These are phyloP conservation scores for Nemopilema nomurai DNA, from an alignment of 30 jellyfish, hydroid and myxozoan species.

Conservation along the genomic window DNA sequence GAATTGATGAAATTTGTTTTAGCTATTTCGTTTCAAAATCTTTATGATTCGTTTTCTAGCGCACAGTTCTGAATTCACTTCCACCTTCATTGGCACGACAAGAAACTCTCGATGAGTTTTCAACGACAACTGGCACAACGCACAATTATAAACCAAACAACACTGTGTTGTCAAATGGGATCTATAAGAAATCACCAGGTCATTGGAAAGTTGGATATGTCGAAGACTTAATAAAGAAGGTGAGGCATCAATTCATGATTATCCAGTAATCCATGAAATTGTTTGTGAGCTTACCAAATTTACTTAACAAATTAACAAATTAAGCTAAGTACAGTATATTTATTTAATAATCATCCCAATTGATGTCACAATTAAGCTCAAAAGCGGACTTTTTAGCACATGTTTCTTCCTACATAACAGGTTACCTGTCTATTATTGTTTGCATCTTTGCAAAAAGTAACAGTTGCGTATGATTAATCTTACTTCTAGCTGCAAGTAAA, in stretches of 20 bases:
- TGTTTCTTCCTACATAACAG: no score
- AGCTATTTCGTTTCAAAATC: no score
- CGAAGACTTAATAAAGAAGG: slow-evolving; percentile 83
- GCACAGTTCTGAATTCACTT: slow-evolving; percentile 60
- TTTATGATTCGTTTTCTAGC: slow-evolving; percentile 18
- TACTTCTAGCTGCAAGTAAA: slow-evolving; percentile 73
- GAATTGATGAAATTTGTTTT: no score
- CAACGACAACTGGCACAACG: slow-evolving; percentile 82
- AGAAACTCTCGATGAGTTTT: slow-evolving; percentile 22
- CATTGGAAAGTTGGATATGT: slow-evolving; percentile 87
- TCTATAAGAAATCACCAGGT: slow-evolving; percentile 85
- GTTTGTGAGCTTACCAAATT: neutral
- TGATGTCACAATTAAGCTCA: no score
- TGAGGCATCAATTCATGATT: neutral
- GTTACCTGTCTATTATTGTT: no score
- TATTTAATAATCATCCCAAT: no score
- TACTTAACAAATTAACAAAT: neutral
- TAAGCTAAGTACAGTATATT: no score
- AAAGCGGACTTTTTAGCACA: no score
- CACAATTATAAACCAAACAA: slow-evolving; percentile 75
- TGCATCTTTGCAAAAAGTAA: no score
- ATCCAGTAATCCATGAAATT: neutral
- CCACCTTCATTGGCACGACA: slow-evolving; percentile 56
- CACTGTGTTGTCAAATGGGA: slow-evolving; percentile 40
- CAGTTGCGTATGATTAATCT: neutral